A percentile compares a stretch with the other conserved stretches of the same genome.
These are phyloP conservation scores for Trypoxylus dichotomus DNA, from an alignment of 1,140 invertebrate species.

Conservation along the genomic window DNA sequence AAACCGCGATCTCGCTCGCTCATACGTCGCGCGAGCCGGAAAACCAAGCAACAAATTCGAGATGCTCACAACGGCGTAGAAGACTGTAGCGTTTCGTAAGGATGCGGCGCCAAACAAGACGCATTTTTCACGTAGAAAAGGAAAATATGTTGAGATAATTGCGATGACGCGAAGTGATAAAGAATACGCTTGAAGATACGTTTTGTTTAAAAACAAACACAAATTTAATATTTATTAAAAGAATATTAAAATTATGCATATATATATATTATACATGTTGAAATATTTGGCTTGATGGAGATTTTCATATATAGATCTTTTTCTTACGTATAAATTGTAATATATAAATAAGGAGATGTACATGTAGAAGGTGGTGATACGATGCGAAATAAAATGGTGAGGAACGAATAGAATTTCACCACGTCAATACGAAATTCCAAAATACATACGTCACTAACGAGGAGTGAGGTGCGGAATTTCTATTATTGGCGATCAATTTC, in stretches of 20 bases:
- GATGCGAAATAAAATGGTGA: no score
- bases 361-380: no score
- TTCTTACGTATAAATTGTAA: no score
- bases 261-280: no score
- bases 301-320: no score
- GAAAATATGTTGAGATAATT: background rate
- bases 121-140: background rate
- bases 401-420: no score
- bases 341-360: no score
- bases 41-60: slow-evolving; percentile 77
- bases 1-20: slow-evolving; percentile 75
- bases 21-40: slow-evolving; percentile 75
- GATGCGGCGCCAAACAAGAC: background rate
- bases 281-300: no score
- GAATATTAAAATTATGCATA: background rate
- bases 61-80: slow-evolving; percentile 65
- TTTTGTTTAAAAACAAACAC: background rate
- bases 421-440: no score
- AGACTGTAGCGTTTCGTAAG: slow-evolving; percentile 74
- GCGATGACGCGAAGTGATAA: slow-evolving; percentile 21
- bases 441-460: no score
- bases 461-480: no score
- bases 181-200: slow-evolving; percentile 25
- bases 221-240: slow-evolving; percentile 1
- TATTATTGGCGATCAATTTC: no score